Base-by-base conservation (phyloP, 2,888 invertebrate genomes). In the Thumatha senex region DNA sequence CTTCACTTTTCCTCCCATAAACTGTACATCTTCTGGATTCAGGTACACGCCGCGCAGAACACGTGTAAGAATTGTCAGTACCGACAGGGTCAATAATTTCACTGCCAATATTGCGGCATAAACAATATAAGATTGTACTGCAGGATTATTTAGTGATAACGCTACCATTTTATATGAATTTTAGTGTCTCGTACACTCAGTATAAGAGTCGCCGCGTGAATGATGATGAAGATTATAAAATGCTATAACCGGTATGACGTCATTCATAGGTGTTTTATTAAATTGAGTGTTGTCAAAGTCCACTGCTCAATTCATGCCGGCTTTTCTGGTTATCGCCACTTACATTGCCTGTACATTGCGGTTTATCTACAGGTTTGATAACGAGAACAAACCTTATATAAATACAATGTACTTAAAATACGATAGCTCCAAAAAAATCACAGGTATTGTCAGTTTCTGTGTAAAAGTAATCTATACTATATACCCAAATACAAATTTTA, bases 11-110 rank as follows among this genome's bases (percentile, higher is more conserved):
- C 83, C 83, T 50, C 61, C 73, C 3, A 73, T 40, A 1, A 45
- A 1, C 57, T 75, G 82, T 0, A 84, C 80, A 54, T 88, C 88
- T 57, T 89, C 88, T 15, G 84, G 83, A 56, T 86, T 88, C 0
- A 83, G 73, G 53, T 72, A 86, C n/a, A 74, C 66, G 2, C 82
- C 80, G 46, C 78, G 73, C 0, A 54, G 45, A 5, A 82, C 9
- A 3, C 89, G 79, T 13, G 67, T 70, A 1, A 67, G 10, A 0
- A 67, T 74, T 0, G 89, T 89, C 51, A 88, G 40, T 8, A 56
- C 34, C 3, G 78, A 54, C 46, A 89, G 36, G 1, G 62, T 56
- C 24, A 89, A 50, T 46, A 89, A 24, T 51, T 89, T 89, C 13
- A 89, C 50, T 11, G 84, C 82, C 34, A 89, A 65, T 56, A 89